A percentile compares a stretch with the other conserved stretches of the same genome.
Evolutionary conservation across 2,113 vertebrate genomes (phyloP).

Genomic region (Psephotus haematonotus): DNA sequence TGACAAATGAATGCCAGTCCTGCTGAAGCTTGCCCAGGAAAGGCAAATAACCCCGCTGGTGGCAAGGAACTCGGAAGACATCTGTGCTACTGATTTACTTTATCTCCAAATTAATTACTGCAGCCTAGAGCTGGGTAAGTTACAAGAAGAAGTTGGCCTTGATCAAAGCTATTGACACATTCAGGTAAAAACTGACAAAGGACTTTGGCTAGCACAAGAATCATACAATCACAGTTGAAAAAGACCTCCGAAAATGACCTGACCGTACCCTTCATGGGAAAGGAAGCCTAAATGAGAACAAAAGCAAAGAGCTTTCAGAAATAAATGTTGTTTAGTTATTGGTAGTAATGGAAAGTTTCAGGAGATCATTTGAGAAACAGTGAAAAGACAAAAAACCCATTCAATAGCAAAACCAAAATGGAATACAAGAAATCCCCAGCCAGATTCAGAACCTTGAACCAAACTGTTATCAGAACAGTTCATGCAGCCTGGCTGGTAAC

Average conservation of each 20-base stretch:
- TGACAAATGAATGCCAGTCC: not conserved
- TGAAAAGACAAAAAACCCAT: accelerated
- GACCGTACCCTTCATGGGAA: not conserved
- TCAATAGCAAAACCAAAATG: not conserved
- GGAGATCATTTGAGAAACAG: not conserved
- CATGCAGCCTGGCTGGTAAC: not conserved
- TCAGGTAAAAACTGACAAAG: not conserved
- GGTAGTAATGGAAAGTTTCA: not conserved
- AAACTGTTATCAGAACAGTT: not conserved
- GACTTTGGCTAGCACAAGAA: not conserved
- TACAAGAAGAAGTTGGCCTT: not conserved
- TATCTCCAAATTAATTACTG: not conserved
- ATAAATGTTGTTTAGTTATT: not conserved
- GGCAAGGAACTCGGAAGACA: not conserved
- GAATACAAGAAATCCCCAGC: not conserved
- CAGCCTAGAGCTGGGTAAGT: not conserved
- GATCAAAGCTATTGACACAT: accelerated
- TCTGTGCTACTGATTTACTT: not conserved
- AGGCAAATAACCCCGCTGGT: not conserved
- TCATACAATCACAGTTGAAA: accelerated
- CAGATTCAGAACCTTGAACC: not conserved
- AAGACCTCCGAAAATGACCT: not conserved
- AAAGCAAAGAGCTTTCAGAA: not conserved
- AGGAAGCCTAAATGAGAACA: not conserved
- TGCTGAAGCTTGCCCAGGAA: not conserved